Percentiles rank a stretch among this genome's conserved stretches.
These are phyloP conservation scores for Sebastes minor DNA, from an alignment of 2,797 vertebrate genomes.

Conservation along the genomic window DNA sequence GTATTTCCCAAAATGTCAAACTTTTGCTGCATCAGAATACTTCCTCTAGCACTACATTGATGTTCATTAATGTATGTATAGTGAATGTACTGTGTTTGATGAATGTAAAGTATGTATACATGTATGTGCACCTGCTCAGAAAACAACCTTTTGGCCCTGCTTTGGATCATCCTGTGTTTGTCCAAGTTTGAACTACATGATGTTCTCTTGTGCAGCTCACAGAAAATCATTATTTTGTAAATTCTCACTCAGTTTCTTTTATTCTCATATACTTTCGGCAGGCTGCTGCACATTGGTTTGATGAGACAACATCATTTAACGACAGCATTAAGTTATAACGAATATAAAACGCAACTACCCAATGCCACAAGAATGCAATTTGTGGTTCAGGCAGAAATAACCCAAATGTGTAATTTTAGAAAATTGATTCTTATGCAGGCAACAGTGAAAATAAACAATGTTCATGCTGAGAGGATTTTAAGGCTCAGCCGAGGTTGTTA, in stretches of 20 bases:
- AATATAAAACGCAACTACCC: constrained; percentile 6
- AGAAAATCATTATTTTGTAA: not conserved
- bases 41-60: not conserved
- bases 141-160: not conserved
- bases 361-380: constrained; percentile 38
- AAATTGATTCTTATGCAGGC: constrained; percentile 21
- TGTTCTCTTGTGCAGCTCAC: not conserved
- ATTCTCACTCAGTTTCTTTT: not conserved
- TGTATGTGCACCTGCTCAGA: not conserved
- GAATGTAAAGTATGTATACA: not conserved
- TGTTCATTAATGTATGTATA: not conserved
- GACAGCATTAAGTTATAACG: constrained; percentile 10
- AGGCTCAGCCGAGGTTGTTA: constrained; percentile 19
- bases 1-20: not conserved
- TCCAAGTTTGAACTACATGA: not conserved
- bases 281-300: not conserved
- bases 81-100: not conserved
- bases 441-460: constrained; percentile 32
- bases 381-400: constrained; percentile 39
- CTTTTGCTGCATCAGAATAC: not conserved
- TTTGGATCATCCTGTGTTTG: not conserved
- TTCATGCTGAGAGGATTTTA: constrained; percentile 28
- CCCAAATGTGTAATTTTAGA: constrained; percentile 47
- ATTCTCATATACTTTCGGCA: not conserved
- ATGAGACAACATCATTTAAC: constrained; percentile 26